phyloP scores from a whole-genome alignment of 2,113 vertebrate genomes.

The Xenus cinereus region DNA sequence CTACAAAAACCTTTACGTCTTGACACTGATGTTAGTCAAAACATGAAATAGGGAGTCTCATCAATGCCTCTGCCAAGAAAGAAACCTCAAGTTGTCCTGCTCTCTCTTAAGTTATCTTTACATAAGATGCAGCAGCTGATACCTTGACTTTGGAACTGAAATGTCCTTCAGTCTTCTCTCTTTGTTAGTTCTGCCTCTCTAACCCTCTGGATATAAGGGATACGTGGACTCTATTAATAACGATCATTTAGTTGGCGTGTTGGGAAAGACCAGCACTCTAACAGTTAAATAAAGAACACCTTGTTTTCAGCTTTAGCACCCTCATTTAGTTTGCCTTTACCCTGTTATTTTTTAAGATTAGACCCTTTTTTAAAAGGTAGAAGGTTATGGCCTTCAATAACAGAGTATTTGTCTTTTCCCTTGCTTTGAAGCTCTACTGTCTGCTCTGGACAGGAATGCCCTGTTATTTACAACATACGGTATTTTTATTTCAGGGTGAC shows the following conservation, averaged over 20 bases:
- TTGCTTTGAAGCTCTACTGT: neutral
- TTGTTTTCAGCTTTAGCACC: constrained; percentile 33
- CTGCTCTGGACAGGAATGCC: neutral
- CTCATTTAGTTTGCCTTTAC: constrained; percentile 38
- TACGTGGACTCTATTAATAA: neutral
- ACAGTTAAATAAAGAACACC: constrained; percentile 45
- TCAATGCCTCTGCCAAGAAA: neutral
- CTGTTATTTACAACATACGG: constrained; percentile 13
- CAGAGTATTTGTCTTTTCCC: constrained; percentile 20
- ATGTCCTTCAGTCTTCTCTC: neutral
- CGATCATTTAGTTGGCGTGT: neutral
- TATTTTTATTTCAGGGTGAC: constrained; percentile 38
- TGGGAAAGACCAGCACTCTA: neutral
- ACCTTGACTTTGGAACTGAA: neutral
- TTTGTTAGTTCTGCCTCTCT: neutral
- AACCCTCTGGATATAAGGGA: neutral
- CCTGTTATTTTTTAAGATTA: constrained; percentile 62
- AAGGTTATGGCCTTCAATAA: constrained; percentile 45
- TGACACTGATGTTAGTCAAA: neutral
- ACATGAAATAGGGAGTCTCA: neutral
- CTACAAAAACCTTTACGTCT: neutral
- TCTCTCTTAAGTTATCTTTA: neutral
- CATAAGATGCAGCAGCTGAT: neutral
- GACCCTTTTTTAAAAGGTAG: constrained; percentile 55
- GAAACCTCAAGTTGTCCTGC: neutral